phyloP scores from a whole-genome alignment of 2,888 invertebrate genomes.

The Tipula lateralis region DNA sequence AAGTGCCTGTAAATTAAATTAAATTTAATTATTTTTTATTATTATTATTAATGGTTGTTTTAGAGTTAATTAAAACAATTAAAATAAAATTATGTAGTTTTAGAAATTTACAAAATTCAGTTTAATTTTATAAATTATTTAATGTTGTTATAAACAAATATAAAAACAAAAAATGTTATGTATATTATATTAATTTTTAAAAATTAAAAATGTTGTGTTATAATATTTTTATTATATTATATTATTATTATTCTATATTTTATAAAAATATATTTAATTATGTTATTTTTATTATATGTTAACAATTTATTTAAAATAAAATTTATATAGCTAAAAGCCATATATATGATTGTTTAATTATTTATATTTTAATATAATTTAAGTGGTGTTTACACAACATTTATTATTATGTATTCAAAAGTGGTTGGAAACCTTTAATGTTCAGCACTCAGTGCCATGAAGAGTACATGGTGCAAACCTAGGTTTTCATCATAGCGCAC shows the following conservation, averaged over 20 bases:
- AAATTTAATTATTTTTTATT: background rate
- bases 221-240: conserved; percentile 1
- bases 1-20: conserved; percentile 20
- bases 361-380: background rate
- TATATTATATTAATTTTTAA: conserved; percentile 11
- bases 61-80: conserved; percentile 28
- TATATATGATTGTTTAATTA: background rate
- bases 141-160: background rate
- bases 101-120: background rate
- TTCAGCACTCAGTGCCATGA: too few species aligned
- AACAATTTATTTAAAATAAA: conserved; percentile 5
- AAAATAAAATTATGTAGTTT: background rate
- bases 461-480: too few species aligned
- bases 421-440: too few species aligned
- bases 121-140: conserved; percentile 11
- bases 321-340: background rate
- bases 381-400: too few species aligned
- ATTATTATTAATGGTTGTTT: conserved; percentile 3
- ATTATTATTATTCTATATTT: background rate
- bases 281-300: background rate
- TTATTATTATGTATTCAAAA: too few species aligned
- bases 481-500: too few species aligned
- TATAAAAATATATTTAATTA: background rate
- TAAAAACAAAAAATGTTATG: background rate
- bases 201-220: background rate